Evolutionary conservation across 2,113 vertebrate species (phyloP).

Genomic region (Lethenteron camtschaticum): DNA sequence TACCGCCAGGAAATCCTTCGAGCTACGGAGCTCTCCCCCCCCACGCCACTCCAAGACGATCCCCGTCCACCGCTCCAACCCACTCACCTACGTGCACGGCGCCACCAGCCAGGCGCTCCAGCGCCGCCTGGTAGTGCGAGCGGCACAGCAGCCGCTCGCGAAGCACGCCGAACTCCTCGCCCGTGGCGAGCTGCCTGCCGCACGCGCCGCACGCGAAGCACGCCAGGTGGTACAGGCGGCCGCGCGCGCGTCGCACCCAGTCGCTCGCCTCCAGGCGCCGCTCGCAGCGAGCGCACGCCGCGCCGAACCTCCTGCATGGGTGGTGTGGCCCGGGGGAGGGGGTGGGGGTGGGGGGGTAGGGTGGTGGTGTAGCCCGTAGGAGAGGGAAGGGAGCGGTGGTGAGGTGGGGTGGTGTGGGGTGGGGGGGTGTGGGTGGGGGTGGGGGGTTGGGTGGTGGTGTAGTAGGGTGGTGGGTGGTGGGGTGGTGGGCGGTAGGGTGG

Average conservation of each 20-base stretch:
- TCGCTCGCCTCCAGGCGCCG: slow-evolving; percentile 92
- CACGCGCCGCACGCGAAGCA: slow-evolving; percentile 95
- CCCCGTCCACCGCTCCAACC: no score
- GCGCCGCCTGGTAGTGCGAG: slow-evolving; percentile 95
- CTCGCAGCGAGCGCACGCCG: slow-evolving; percentile 80
- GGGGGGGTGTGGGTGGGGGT: no score
- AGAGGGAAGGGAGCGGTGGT: no score
- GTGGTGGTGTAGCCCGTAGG: no score
- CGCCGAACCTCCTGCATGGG: slow-evolving; percentile 77
- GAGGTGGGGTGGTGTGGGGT: no score
- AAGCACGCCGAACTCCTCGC: slow-evolving; percentile 85
- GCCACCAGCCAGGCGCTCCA: slow-evolving; percentile 82
- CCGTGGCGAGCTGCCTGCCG: slow-evolving; percentile 81
- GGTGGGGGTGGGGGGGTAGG: no score
- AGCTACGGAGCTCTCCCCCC: no score
- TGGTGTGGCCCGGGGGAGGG: not conserved
- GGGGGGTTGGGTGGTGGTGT: no score
- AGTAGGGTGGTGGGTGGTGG: no score
- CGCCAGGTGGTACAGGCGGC: slow-evolving; percentile 83
- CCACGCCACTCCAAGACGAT: no score
- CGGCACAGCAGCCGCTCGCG: slow-evolving; percentile 91
- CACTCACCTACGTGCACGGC: slow-evolving; percentile 37
- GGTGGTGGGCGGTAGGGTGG: no score
- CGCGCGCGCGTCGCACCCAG: slow-evolving; percentile 78
- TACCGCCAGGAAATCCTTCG: no score